These are phyloP conservation scores for Lophius piscatorius DNA, from an alignment of 2,113 vertebrate genomes.

Conservation along the genomic window DNA sequence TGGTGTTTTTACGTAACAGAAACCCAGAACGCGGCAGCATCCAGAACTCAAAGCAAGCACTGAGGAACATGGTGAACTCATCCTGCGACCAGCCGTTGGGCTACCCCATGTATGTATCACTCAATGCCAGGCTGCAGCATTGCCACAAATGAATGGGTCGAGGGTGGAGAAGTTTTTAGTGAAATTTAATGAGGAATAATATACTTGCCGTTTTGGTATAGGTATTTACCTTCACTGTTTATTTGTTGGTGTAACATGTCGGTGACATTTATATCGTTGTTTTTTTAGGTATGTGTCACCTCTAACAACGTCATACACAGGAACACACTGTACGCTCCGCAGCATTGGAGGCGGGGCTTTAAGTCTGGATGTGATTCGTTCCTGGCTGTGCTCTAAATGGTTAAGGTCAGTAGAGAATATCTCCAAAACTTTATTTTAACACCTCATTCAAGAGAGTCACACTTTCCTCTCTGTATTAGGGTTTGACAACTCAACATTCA, in stretches of 20 bases:
- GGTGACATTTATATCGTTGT: slow-evolving; percentile 37
- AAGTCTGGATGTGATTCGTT: slow-evolving; percentile 86
- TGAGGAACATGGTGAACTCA: slow-evolving; percentile 96
- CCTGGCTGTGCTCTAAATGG: slow-evolving; percentile 93
- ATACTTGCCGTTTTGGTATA: too few relatives aligned
- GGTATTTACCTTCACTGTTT: neutral
- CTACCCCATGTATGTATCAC: slow-evolving; percentile 93
- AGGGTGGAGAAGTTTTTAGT: too few relatives aligned
- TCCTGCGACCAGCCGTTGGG: slow-evolving; percentile 98
- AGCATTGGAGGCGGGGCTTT: slow-evolving; percentile 89
- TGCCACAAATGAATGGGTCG: too few relatives aligned
- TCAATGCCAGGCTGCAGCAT: too few relatives aligned
- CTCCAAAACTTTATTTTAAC: neutral
- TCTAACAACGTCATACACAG: slow-evolving; percentile 93
- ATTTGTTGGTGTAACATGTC: neutral
- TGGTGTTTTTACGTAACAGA: slow-evolving; percentile 95
- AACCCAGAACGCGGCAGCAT: slow-evolving; percentile 98
- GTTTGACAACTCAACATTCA: too few relatives aligned
- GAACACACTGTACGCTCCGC: slow-evolving; percentile 89
- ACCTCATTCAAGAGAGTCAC: neutral
- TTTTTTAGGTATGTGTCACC: slow-evolving; percentile 88
- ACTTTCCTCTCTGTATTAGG: neutral
- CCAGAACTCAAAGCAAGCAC: slow-evolving; percentile 97
- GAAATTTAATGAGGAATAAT: too few relatives aligned
- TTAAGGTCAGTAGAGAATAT: slow-evolving; percentile 81